Evolutionary conservation across 2,888 invertebrate genomes (phyloP), one percentile per base, ranked within the genome.

Genomic region (Xestoiulus laeticollis): DNA sequence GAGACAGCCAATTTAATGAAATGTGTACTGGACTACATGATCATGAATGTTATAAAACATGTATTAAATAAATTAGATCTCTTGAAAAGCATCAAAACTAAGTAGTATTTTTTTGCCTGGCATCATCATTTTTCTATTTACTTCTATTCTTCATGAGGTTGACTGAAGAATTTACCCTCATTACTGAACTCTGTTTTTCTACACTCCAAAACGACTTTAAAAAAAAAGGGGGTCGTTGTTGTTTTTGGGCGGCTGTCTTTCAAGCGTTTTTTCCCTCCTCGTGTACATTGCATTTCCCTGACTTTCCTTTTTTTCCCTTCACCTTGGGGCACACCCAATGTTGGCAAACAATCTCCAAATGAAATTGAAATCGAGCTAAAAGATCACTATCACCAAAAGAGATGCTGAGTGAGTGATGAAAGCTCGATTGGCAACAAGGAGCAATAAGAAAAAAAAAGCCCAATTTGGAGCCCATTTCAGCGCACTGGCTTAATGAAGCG

Each of bases 381-480:
- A 82, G 82, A 82, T 82, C 82, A 30, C 82, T 82, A 82, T 82
- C 82, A n/a, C 32, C 30, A 32, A 32, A 30, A 32, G 26, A 82
- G 82, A 32, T 82, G 32, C 32, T 30, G 26, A 82, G 26, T 26
- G 26, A 30, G 82, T 82, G 82, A 82, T 82, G 82, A 82, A 82
- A 82, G 82, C 30, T 1, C 82, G 82, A 82, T 82, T 82, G 82
- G 30, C 82, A 82, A 48, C 48, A 16, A 48, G 48, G 82, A 82
- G 32, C 82, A 82, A 82, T 26, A n/a, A 30, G 30, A 32, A 30
- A 30, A 26, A 22, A 68, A 32, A 82, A 32, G 82, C 26, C 82
- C 82, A 82, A 82, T 82, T 83, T 83, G 38, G 83, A 83, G 32
- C 83, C 38, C 83, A 83, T 83, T 83, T 83, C 32, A 19, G 38